phyloP scores from a whole-genome alignment of 1,140 invertebrate genomes.

The Achatina immaculata region DNA sequence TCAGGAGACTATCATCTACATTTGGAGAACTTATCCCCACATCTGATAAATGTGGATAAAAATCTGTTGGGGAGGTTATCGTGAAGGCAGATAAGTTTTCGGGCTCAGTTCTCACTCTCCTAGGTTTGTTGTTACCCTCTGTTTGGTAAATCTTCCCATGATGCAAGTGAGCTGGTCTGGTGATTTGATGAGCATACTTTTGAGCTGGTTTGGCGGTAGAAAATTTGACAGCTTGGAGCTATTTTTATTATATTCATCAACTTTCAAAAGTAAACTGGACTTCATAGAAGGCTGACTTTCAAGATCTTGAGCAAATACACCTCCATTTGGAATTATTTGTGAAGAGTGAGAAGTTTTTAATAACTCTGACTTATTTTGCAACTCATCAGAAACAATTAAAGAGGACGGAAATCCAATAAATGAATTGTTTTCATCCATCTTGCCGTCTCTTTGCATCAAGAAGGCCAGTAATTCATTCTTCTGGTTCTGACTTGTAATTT shows the following conservation, averaged over 20 bases:
- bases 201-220: no score
- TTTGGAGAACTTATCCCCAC: not conserved
- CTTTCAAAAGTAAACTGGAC: not conserved
- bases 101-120: not conserved
- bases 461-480: not conserved
- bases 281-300: no score
- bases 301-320: not conserved
- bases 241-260: not conserved
- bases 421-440: not conserved
- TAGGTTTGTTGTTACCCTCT: not conserved
- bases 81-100: slow-evolving; percentile 1
- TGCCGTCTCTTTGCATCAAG: not conserved
- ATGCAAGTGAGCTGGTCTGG: not conserved
- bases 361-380: not conserved
- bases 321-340: not conserved
- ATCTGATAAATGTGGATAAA: not conserved
- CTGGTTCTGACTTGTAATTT: not conserved
- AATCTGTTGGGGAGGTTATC: not conserved
- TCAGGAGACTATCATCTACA: not conserved
- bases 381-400: not conserved
- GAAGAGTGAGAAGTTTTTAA: not conserved
- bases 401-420: not conserved
- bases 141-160: not conserved
- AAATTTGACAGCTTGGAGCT: not conserved
- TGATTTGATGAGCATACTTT: not conserved